Conservation (phyloP, 2,888 invertebrate species). For the Synanthedon andrenaeformis region DNA sequence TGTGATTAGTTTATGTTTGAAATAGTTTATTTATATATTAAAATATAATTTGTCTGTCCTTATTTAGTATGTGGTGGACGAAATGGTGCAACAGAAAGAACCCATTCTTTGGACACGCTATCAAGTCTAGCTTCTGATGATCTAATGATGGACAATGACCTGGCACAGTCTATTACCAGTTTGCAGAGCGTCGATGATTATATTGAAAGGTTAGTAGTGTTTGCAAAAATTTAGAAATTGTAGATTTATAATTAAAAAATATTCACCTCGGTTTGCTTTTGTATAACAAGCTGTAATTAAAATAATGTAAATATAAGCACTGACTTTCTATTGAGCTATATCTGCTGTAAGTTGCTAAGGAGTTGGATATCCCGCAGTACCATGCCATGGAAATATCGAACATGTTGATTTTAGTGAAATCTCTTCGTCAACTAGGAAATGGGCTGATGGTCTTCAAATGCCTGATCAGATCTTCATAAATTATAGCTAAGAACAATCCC, state of each 20-base stretch:
- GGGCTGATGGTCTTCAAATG: no score
- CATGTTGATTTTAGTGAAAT: no score
- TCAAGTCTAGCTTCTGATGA: constrained; percentile 92
- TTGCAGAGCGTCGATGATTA: constrained; percentile 67
- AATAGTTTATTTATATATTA: no score
- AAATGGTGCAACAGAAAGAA: constrained; percentile 65
- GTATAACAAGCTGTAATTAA: background rate
- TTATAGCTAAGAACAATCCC: no score
- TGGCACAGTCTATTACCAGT: constrained; percentile 71
- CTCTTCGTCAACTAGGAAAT: no score
- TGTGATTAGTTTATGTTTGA: background rate
- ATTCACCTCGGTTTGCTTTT: background rate
- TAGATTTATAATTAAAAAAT: background rate
- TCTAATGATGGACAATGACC: constrained; percentile 87
- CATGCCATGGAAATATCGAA: no score
- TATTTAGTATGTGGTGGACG: constrained; percentile 34
- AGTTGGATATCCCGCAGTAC: no score
- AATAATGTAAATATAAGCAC: background rate
- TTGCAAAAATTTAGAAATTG: background rate
- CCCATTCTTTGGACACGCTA: constrained; percentile 82
- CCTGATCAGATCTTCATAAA: no score
- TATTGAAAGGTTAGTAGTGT: constrained; percentile 61
- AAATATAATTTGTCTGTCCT: no score
- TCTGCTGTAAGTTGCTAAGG: no score
- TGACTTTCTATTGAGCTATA: no score